Conservation (phyloP, 1,140 invertebrate genomes). For the Bombyx mandarina region DNA sequence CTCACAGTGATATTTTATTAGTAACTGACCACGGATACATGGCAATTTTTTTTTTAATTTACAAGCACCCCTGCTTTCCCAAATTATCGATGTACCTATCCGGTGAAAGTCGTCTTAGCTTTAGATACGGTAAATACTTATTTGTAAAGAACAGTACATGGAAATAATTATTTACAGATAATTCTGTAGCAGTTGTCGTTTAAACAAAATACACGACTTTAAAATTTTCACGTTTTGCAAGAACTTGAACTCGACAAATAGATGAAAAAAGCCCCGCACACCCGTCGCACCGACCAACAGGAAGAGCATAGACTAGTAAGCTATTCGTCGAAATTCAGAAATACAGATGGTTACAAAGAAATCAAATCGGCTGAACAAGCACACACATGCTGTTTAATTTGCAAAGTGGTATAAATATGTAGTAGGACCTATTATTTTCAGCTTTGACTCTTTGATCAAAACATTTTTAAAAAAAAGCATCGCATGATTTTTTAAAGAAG, state of each 20-base stretch:
- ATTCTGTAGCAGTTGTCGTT: constrained; percentile 16
- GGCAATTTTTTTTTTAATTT: constrained; percentile 38
- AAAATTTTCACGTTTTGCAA: constrained; percentile 38
- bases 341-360: constrained; percentile 4
- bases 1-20: constrained; percentile 48
- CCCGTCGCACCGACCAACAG: constrained; percentile 19
- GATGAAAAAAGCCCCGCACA: constrained; percentile 21
- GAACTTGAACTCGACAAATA: constrained; percentile 10
- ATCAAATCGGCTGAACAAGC: not conserved
- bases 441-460: too few relatives aligned
- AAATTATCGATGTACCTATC: constrained; percentile 55
- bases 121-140: constrained; percentile 23
- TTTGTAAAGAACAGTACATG: constrained; percentile 24
- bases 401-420: too few relatives aligned
- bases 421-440: too few relatives aligned
- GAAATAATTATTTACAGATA: not conserved
- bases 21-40: constrained; percentile 58
- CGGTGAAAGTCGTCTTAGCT: constrained; percentile 55
- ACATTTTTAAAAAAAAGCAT: too few relatives aligned
- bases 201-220: constrained; percentile 35
- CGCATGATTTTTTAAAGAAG: too few relatives aligned
- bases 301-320: constrained; percentile 48
- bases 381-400: too few relatives aligned
- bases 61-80: constrained; percentile 40
- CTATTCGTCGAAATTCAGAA: constrained; percentile 6